Evolutionary conservation across 30 jellyfish, hydroid and myxozoan genomes (phyloP), one percentile per base, ranked within the genome.

Genomic region (Sanderia malayensis): DNA sequence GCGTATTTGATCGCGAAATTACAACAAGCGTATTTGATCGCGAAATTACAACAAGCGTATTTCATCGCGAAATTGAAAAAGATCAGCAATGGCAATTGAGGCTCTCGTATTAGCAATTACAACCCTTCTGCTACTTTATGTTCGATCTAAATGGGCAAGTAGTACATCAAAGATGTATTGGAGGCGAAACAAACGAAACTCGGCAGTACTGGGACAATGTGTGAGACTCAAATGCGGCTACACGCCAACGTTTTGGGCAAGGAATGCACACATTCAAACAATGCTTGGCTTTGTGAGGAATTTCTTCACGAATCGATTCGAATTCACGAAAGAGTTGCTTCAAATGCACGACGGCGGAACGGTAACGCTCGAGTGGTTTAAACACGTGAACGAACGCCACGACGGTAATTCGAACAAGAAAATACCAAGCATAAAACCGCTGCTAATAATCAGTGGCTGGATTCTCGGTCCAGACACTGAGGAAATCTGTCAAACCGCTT

Each of bases 221-320:
- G 73, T 34, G 28, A 41, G 30, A 26, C 71, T 82, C 27, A 55
- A 71, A 32, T 74, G 74, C 2, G 85, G 85, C 46, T 82, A 30
- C 58, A 76, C 44, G 31, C 94, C 94, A 26, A 82, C 94, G 22
- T 71, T 71, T 60, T 82, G 94, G 94, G 94, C 94, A 24, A 11
- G 57, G 7, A 67, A 62, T 63, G 55, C 79, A 4, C 86, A 82
- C 31, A 60, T 82, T 11, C 94, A 82, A 59, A 82, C 94, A 37
- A 45, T 71, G 24, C 82, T 82, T 1, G 83, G 78, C 19, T 47
- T 65, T 2, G 13, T 71, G 13, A 58, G 59, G 4, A 76, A 67
- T 19, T 66, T 66, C 27, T 68, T 68, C 61, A 57, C 21, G 27
- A 71, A 70, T 49, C 32, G 73, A 65, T 61, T 71, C 61, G 61